Evolutionary conservation across 2,113 vertebrate genomes (phyloP).

Genomic region (Columba janthina): DNA sequence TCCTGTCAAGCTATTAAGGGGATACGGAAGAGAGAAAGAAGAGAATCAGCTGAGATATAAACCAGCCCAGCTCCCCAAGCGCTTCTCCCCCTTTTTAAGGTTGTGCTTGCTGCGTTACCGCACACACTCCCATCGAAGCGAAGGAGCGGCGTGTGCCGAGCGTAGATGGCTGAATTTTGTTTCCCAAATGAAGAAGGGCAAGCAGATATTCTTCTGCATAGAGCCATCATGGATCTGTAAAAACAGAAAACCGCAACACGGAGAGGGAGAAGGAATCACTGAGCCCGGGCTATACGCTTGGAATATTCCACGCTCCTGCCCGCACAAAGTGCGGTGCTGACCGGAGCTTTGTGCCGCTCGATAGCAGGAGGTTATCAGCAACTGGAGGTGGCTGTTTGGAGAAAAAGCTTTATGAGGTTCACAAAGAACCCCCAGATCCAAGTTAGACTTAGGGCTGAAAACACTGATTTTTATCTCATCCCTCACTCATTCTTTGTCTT

Average conservation of each 20-base stretch:
- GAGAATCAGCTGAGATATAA: conserved; percentile 64
- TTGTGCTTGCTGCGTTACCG: background rate
- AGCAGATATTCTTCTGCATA: background rate
- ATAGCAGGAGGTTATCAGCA: fast-evolving
- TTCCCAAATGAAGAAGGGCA: background rate
- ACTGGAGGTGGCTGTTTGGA: background rate
- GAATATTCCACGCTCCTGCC: background rate
- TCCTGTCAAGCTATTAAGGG: conserved; percentile 70
- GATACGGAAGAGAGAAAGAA: conserved; percentile 48
- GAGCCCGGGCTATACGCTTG: fast-evolving
- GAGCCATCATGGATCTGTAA: background rate
- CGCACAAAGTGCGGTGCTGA: fast-evolving
- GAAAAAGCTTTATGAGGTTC: conserved; percentile 10
- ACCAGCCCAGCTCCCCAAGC: conserved; percentile 36
- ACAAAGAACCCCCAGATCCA: background rate
- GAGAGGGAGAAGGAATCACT: background rate
- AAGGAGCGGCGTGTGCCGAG: background rate
- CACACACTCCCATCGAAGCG: background rate
- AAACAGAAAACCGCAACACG: background rate
- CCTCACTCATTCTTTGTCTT: background rate
- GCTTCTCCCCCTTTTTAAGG: conserved; percentile 20
- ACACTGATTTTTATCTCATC: background rate
- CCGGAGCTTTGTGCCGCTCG: fast-evolving
- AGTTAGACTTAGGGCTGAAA: background rate
- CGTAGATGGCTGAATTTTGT: background rate